phyloP scores from a whole-genome alignment of 2,888 invertebrate genomes.

The Cryptocheilus praepositus region DNA sequence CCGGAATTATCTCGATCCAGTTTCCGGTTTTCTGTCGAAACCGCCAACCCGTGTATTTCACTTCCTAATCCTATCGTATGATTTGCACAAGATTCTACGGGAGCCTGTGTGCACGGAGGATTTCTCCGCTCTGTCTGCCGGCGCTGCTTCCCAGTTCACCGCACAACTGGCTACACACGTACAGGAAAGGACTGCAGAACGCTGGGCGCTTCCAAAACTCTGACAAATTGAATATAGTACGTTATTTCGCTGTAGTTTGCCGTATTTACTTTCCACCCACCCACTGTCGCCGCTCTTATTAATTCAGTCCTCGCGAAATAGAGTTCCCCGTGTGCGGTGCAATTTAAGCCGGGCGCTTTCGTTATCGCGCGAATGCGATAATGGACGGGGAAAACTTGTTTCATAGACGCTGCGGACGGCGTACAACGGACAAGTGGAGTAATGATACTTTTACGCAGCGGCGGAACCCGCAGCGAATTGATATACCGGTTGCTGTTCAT shows the following conservation, averaged over 20 bases:
- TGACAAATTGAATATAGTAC: conserved; percentile 15
- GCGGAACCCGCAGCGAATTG: too few species aligned
- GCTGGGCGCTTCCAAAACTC: conserved; percentile 5
- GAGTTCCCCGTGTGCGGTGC: conserved; percentile 17
- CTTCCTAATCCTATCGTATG: conserved; percentile 43
- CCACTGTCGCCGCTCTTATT: conserved; percentile 26
- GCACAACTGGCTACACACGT: too few species aligned
- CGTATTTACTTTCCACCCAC: conserved; percentile 27
- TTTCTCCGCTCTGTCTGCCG: conserved; percentile 4
- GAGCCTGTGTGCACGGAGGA: conserved; percentile 29
- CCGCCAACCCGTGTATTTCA: conserved; percentile 38
- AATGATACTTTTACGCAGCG: too few species aligned
- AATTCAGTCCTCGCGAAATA: conserved; percentile 24
- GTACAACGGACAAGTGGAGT: too few species aligned
- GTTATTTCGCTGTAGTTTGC: conserved; percentile 12
- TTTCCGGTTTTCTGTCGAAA: conserved; percentile 25
- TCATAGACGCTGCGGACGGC: too few species aligned
- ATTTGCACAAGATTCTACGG: conserved; percentile 38
- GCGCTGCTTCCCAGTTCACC: too few species aligned
- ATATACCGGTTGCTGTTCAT: too few species aligned
- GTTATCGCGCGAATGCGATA: conserved; percentile 3
- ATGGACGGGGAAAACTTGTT: too few species aligned
- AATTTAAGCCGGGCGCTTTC: conserved; percentile 12
- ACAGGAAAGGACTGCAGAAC: background rate
- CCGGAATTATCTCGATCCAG: conserved; percentile 30